Evolutionary conservation across 2,888 invertebrate species (phyloP).

Genomic region (Pimpla rufipes): DNA sequence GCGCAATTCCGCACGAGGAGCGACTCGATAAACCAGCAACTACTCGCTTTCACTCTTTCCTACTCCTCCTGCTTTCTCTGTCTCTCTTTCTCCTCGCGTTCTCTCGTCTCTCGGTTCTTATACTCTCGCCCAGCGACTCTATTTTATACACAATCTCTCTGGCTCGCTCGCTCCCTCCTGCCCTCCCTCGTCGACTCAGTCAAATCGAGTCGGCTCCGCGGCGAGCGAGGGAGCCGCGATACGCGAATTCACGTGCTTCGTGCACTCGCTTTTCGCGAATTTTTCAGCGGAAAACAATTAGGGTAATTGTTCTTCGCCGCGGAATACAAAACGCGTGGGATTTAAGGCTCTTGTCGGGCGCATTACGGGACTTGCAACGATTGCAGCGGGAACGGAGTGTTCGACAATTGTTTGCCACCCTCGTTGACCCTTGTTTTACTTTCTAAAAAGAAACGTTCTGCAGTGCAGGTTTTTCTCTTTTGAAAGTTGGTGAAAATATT

Average conservation of each 20-base stretch:
- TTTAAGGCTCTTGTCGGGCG: too few relatives aligned
- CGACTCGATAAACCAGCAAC: constrained; percentile 84
- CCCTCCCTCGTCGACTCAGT: constrained; percentile 54
- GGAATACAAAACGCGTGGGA: too few relatives aligned
- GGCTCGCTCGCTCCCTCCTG: constrained; percentile 50
- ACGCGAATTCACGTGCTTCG: constrained; percentile 7
- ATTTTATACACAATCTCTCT: constrained; percentile 65
- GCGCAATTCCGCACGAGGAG: constrained; percentile 79
- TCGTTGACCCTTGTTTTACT: neutral
- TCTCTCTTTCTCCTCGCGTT: constrained; percentile 47
- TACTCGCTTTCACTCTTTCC: constrained; percentile 73
- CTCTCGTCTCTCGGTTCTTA: constrained; percentile 48
- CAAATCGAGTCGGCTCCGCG: constrained; percentile 49
- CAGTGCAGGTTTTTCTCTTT: neutral
- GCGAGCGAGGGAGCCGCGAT: too few relatives aligned
- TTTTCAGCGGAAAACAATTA: constrained; percentile 4
- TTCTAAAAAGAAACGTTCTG: neutral
- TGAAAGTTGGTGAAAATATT: too few relatives aligned
- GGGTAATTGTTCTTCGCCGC: constrained; percentile 7
- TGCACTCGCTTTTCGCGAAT: neutral
- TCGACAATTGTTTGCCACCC: neutral
- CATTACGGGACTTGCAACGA: too few relatives aligned
- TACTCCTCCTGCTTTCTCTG: constrained; percentile 63
- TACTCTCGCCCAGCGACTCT: constrained; percentile 53
- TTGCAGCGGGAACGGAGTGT: too few relatives aligned